Evolutionary conservation across 2,888 invertebrate genomes (phyloP), one percentile per base, ranked within the genome.

Genomic region (Labia minor): DNA sequence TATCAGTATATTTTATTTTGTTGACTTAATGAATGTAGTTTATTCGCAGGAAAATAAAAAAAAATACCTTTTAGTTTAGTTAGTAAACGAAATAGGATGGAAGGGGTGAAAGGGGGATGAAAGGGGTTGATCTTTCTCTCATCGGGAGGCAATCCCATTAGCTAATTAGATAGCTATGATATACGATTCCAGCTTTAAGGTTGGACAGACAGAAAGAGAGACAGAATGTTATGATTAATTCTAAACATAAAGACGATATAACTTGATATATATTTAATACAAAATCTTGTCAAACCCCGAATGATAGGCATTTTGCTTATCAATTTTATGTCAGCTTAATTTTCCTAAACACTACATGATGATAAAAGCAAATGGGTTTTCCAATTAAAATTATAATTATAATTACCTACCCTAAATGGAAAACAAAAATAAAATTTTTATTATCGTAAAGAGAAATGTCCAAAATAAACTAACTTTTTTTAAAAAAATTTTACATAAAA

Each of bases 81-180:
- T 49, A 8, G 49, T 49, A 49, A 49, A 49, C 16, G 16, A 49
- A 14, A 49, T 3, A 16, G 16, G 33, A 33, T 33, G 33, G 11
- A 8, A 11, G 11, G 6, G 33, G 33, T 33, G 33, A 8, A 8
- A 33, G 33, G 33, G 6, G 11, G 33, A n/a, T n/a, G n/a, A n/a
- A 33, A 33, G 33, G 33, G 49, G 49, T 49, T 49, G 26, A 26
- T 26, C 26, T 26, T 26, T 26, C 8, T 3, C 26, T 3, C 3
- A 8, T 26, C 14, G 49, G 49, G 3, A 49, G 49, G 49, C 49
- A 49, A 49, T 49, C 49, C 49, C 49, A 49, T 49, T 49, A 49
- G 49, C 49, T 49, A 49, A 49, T 49, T 49, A 49, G 49, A 49
- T 49, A 49, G 49, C 49, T 49, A 49, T 49, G 49, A 49, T 49